A percentile compares a stretch with the other conserved stretches of the same genome.
Evolutionary conservation across 2,113 vertebrate species (phyloP).

Genomic region (Toxotes jaculatrix): DNA sequence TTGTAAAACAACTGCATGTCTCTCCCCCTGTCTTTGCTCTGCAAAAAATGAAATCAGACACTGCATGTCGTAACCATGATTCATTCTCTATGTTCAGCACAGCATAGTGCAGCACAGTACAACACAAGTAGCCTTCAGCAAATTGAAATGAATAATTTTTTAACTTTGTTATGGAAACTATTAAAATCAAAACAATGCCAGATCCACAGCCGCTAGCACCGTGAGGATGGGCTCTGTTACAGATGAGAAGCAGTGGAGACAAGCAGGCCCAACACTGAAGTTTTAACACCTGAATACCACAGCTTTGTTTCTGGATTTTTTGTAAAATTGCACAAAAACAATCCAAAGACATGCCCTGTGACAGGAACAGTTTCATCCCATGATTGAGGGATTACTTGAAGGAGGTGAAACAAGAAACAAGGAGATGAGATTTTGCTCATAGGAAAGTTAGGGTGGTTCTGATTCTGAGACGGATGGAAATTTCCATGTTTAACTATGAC

Average conservation of each 20-base stretch:
- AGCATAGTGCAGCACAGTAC: conserved; percentile 22
- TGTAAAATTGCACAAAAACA: not conserved
- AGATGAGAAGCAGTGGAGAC: conserved; percentile 46
- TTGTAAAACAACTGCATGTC: not conserved
- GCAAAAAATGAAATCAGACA: conserved; percentile 41
- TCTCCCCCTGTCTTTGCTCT: not conserved
- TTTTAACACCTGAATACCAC: conserved; percentile 12
- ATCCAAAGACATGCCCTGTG: conserved; percentile 2
- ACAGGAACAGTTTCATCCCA: not conserved
- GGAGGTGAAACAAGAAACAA: not conserved
- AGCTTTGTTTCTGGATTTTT: not conserved
- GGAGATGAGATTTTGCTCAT: not conserved
- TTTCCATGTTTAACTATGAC: not conserved
- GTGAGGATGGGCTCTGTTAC: conserved; percentile 14
- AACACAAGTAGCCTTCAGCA: conserved; percentile 58
- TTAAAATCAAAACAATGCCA: conserved; percentile 60
- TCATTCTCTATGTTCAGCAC: conserved; percentile 43
- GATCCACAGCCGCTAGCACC: conserved; percentile 47
- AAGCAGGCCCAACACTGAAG: conserved; percentile 16
- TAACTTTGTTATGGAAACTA: conserved; percentile 71
- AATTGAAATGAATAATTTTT: conserved; percentile 59
- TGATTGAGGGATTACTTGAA: conserved; percentile 4
- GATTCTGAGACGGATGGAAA: conserved; percentile 4
- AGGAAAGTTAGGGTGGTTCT: not conserved
- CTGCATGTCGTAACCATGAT: conserved; percentile 39